A percentile compares a stretch with the other conserved stretches of the same genome.
Evolutionary conservation across 2,888 invertebrate species (phyloP).

Genomic region (Drosophila imparisetae): DNA sequence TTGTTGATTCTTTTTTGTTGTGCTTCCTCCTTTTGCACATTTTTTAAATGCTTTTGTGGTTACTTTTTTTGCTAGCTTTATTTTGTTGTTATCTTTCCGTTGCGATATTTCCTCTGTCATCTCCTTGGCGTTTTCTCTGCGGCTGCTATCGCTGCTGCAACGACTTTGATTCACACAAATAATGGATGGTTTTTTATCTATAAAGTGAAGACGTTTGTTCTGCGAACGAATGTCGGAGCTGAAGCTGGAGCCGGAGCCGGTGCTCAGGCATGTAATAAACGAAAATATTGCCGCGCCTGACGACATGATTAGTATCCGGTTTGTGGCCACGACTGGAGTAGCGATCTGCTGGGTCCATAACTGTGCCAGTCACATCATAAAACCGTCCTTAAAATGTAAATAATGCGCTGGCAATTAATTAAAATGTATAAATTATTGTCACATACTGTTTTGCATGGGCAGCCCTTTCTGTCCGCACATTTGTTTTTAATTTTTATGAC

Average conservation of each 20-base stretch:
- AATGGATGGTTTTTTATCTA: constrained; percentile 48
- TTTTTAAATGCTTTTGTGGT: constrained; percentile 67
- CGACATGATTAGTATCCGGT: constrained; percentile 58
- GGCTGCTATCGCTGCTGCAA: constrained; percentile 3
- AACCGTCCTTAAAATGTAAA: constrained; percentile 34
- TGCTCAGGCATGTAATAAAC: constrained; percentile 25
- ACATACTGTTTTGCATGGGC: background rate
- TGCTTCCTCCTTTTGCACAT: constrained; percentile 48
- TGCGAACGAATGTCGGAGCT: background rate
- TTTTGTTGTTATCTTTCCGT: constrained; percentile 46
- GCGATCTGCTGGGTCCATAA: background rate
- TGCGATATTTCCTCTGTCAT: constrained; percentile 38
- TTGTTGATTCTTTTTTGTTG: constrained; percentile 43
- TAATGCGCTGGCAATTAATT: constrained; percentile 61
- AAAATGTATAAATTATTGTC: constrained; percentile 67
- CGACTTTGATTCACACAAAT: constrained; percentile 54
- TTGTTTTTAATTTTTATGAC: constrained; percentile 61
- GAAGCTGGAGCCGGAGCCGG: background rate
- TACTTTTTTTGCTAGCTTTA: constrained; percentile 47
- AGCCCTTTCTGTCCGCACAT: constrained; percentile 46
- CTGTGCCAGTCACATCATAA: constrained; percentile 38
- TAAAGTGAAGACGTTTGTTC: constrained; percentile 58
- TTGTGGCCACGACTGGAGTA: background rate
- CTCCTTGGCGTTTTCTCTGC: constrained; percentile 23
- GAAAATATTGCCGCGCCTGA: constrained; percentile 35